These are phyloP conservation scores for Bombus haemorrhoidalis DNA, from an alignment of 1,140 invertebrate species.

Conservation along the genomic window DNA sequence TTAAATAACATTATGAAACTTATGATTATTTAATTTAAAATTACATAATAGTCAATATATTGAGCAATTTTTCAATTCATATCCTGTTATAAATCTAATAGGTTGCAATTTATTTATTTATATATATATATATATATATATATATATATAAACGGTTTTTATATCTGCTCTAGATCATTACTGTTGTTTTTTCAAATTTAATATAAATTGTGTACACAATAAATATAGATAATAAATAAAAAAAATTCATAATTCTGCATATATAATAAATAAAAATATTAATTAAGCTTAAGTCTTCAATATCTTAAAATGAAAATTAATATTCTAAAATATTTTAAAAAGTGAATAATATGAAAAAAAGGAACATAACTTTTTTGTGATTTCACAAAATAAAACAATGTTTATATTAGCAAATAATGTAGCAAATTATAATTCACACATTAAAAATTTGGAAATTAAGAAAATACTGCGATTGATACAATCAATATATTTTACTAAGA, in stretches of 20 bases:
- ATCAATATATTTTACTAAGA: too few species aligned
- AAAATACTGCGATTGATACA: not conserved
- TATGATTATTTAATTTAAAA: not conserved
- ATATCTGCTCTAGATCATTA: not conserved
- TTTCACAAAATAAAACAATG: not conserved
- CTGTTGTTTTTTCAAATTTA: not conserved
- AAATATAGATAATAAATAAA: slow-evolving; percentile 36
- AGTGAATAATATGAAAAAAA: not conserved
- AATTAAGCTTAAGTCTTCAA: not conserved
- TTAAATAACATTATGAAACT: slow-evolving; percentile 16
- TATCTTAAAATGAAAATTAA: not conserved
- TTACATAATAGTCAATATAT: slow-evolving; percentile 16
- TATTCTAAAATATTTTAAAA: not conserved
- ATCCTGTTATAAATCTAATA: not conserved
- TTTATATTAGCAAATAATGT: not conserved
- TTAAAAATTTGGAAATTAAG: not conserved
- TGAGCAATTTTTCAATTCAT: slow-evolving; percentile 9
- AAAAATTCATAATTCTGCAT: slow-evolving; percentile 3
- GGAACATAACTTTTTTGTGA: not conserved
- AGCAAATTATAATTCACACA: not conserved
- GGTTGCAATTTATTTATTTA: not conserved
- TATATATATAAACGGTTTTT: not conserved
- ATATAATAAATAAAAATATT: slow-evolving; percentile 23
- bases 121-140: not conserved
- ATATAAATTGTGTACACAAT: slow-evolving; percentile 12